Evolutionary conservation across 92 coral and sea anemone species (phyloP).

Genomic region (Epizoanthus rinbou): DNA sequence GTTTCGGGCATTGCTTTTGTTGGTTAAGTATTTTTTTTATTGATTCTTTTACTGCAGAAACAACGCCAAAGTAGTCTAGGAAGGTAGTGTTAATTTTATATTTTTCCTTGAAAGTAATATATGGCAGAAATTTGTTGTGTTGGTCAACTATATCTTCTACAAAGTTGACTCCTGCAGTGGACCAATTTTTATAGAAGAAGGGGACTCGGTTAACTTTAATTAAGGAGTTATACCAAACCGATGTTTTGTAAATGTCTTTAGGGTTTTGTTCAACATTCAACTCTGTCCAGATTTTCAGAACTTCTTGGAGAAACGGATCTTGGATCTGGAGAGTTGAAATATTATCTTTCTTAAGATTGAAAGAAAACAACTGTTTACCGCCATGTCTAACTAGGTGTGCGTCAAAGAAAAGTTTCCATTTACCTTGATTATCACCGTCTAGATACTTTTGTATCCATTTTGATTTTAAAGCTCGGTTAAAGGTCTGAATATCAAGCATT

Average conservation of each 20-base stretch:
- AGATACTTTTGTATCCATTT: slow-evolving; percentile 7
- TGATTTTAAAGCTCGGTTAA: neutral
- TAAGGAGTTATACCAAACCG: slow-evolving; percentile 1
- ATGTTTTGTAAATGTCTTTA: neutral
- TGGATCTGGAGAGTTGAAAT: neutral
- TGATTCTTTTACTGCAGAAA: neutral
- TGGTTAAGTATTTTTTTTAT: neutral
- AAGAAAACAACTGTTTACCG: neutral
- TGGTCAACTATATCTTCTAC: too few species aligned
- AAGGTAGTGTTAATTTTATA: neutral
- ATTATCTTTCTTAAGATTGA: neutral
- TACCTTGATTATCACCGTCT: neutral
- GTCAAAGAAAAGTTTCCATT: slow-evolving; percentile 11
- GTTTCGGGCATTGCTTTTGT: neutral
- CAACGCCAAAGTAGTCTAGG: neutral
- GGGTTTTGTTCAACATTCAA: neutral
- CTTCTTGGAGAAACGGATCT: neutral
- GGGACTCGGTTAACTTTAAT: slow-evolving; percentile 4
- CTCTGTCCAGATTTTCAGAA: neutral
- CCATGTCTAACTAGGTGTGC: too few species aligned
- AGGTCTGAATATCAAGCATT: slow-evolving; percentile 21
- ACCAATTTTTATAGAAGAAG: neutral
- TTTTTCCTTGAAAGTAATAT: too few species aligned
- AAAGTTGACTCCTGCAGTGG: too few species aligned
- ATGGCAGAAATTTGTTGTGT: too few species aligned